Base-by-base conservation (phyloP, 2,113 vertebrate genomes). In the Zosterops japonicus region DNA sequence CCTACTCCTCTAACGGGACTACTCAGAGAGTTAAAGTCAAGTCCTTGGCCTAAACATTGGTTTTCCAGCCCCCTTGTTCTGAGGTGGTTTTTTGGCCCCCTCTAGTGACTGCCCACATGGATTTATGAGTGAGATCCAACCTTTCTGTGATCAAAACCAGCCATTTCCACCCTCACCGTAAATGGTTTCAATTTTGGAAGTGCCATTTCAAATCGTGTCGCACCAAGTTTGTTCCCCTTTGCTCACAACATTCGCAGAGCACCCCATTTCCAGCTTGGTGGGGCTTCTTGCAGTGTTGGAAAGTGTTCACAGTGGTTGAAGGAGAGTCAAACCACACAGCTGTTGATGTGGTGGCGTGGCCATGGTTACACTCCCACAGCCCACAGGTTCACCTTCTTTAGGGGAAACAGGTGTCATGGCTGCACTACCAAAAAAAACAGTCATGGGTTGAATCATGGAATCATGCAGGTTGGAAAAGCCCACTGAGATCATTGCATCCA, bases 61-160 rank as follows among this genome's bases (percentile, higher is more conserved):
- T 35, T 83, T 90, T 94, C 14, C 65, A 93, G 47, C 64, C 85
- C 82, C 68, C 68, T 42, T 53, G 31, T 15, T 70, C 47, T 39
- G 39, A 90, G 61, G 69, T 90, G 76, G 72, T 56, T 96, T 93
- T 94, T 69, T 92, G 85, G 88, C 79, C 93, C 90, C 72, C 80
- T 94, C 79, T 94, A 95, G 92, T 95, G 93, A 89, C 88, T 93
- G 19, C 79, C 82, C 60, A 84, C 42, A 7, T 50, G 13, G 93
- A 20, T 83, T 94, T 64, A 24, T 46, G 57, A 39, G 25, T 13
- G 47, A 63, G 19, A 18, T 14, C 21, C 36, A 36, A 22, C 36
- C 9, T 55, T 88, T 27, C 46, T 65, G 42, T 69, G 15, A 28
- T 17, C 41, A 41, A 36, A 52, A 83, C 8, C 16, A 28, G 44